phyloP scores from a whole-genome alignment of 1,140 invertebrate genomes.

The Drosophila pectinifera region DNA sequence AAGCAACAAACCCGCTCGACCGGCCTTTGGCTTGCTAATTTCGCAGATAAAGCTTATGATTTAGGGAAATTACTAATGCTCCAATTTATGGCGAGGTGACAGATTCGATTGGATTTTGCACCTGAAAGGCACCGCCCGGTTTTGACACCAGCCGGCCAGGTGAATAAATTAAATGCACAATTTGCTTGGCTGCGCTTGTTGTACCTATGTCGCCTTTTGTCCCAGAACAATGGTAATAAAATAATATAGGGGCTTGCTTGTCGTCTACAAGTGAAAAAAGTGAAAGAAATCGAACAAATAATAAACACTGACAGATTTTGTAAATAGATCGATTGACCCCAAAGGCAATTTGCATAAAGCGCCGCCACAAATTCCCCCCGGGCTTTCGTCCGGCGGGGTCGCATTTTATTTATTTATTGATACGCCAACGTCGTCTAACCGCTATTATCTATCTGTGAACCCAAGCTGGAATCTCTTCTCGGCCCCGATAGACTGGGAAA shows the following conservation, averaged over 20 bases:
- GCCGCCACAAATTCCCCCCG: slow-evolving; percentile 38
- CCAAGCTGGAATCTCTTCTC: slow-evolving; percentile 28
- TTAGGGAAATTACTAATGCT: slow-evolving; percentile 70
- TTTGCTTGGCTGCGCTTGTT: slow-evolving; percentile 24
- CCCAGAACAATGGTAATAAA: slow-evolving; percentile 40
- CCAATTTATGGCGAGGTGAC: slow-evolving; percentile 69
- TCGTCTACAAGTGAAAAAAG: slow-evolving; percentile 2
- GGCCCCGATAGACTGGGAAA: no score
- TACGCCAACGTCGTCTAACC: slow-evolving; percentile 65
- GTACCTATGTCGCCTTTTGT: slow-evolving; percentile 5
- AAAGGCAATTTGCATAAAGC: slow-evolving; percentile 69
- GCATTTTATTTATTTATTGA: slow-evolving; percentile 75
- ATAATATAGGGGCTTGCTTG: slow-evolving; percentile 23
- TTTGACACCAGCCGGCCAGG: slow-evolving; percentile 10
- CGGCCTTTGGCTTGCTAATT: slow-evolving; percentile 51
- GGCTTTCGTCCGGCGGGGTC: slow-evolving; percentile 25
- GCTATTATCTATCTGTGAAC: slow-evolving; percentile 57
- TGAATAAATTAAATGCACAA: slow-evolving; percentile 53
- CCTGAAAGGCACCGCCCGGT: slow-evolving; percentile 52
- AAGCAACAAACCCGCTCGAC: slow-evolving; percentile 68
- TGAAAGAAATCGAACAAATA: slow-evolving; percentile 31
- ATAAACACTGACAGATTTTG: slow-evolving; percentile 49
- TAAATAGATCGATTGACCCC: slow-evolving; percentile 70
- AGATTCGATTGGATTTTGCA: slow-evolving; percentile 51
- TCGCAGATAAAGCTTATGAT: slow-evolving; percentile 57